Evolutionary conservation across 1,140 invertebrate species (phyloP), one percentile per base, ranked within the genome.

Genomic region (Argopecten irradians): DNA sequence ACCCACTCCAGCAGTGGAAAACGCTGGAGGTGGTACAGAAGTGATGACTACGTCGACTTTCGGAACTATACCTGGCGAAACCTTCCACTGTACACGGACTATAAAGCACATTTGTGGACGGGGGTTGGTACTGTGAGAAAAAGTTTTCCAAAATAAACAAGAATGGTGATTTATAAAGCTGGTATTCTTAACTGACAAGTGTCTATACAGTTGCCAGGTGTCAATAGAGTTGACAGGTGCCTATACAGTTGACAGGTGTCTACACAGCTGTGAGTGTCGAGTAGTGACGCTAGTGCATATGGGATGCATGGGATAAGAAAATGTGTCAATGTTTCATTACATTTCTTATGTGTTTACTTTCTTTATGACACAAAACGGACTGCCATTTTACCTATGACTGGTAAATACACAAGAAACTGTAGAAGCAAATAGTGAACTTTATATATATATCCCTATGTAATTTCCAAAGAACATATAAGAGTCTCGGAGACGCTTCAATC

Each of bases 21-120:
- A 35, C 39, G 83, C 34, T 46, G 83, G 11, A 41, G 83, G 33
- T 88, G 84, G 33, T 88, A 88, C 28, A 36, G 71, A 34, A 88
- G 87, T 85, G 87, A 88, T 28, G 22, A 16, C n/a, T 88, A 88
- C 83, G 87, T 88, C 33, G 87, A 88, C 83, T 88, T 84, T 84
- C 32, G 46, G 41, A 84, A 46, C 41, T 88, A 88, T 43, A 88
- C 39, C 11, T 88, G 87, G 87, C 43, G 41, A 32, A 88, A 88
- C 36, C 32, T 88, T 19, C 32, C 87, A 19, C 83, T 88, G 33
- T 88, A 84, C 41, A 84, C 41, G 22, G 87, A 88, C 83, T 88
- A 88, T 55, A 83, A 88, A 39, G 41, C 87, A 5, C 87, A 88
- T 88, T 36, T 88, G 22, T 88, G 87, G 87, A 88, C 36, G 32